A percentile compares a stretch with the other conserved stretches of the same genome.
These are phyloP conservation scores for Zalophus californianus DNA, from an alignment of 2,797 vertebrate species.

Conservation along the genomic window DNA sequence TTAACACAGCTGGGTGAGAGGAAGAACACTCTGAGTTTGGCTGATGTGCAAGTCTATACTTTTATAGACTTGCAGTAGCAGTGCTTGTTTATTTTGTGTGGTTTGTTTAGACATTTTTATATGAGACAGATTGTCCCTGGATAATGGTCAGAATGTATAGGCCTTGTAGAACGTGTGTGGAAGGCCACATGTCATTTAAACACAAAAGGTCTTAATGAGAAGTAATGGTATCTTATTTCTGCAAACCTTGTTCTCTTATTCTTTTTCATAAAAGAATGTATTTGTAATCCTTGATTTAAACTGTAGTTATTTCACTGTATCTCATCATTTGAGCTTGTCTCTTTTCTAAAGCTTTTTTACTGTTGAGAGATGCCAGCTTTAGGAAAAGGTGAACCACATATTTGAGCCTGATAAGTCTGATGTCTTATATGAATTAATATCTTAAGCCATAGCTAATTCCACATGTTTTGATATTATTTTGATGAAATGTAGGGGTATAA, in stretches of 20 bases:
- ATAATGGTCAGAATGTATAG: not conserved
- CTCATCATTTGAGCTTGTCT: not conserved
- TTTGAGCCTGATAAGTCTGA: not conserved
- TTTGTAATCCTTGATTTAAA: slow-evolving; percentile 18
- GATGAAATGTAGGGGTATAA: slow-evolving; percentile 1
- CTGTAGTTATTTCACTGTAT: not conserved
- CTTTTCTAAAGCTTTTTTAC: not conserved
- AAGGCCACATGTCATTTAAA: slow-evolving; percentile 41
- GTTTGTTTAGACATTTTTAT: slow-evolving; percentile 48
- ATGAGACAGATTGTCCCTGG: not conserved
- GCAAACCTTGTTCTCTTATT: not conserved
- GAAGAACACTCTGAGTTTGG: not conserved
- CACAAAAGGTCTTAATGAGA: not conserved
- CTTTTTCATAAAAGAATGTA: slow-evolving; percentile 24
- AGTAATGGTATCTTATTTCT: slow-evolving; percentile 44
- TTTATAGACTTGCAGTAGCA: not conserved
- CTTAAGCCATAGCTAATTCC: not conserved
- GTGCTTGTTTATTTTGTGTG: not conserved
- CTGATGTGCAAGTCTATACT: not conserved
- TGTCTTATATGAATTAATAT: not conserved
- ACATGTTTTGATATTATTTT: slow-evolving; percentile 59
- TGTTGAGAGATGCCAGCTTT: not conserved
- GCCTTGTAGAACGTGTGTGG: not conserved
- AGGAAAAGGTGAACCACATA: not conserved
- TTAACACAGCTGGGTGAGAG: not conserved